Conservation (phyloP, 2,113 vertebrate genomes). For the Pelusios castaneus region DNA sequence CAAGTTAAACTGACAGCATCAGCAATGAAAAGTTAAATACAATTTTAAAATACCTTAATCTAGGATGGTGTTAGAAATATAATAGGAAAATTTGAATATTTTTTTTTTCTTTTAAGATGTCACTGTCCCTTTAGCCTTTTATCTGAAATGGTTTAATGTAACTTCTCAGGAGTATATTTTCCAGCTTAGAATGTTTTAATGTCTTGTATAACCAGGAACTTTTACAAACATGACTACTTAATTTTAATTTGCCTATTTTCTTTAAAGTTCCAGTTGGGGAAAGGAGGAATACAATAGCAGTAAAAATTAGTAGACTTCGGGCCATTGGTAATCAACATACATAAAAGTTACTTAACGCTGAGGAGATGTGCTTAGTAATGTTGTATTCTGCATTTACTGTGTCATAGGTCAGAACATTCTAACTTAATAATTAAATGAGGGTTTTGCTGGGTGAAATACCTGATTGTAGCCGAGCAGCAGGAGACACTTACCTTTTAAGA, state of each 20-base stretch:
- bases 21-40: background rate
- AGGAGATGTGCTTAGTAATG: background rate
- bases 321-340: background rate
- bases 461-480: background rate
- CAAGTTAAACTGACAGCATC: background rate
- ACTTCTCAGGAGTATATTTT: background rate
- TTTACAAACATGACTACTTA: background rate
- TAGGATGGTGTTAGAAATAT: background rate
- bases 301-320: constrained; percentile 5
- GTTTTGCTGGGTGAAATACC: background rate
- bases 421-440: background rate
- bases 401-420: constrained; percentile 7
- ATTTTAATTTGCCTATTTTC: background rate
- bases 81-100: too few relatives aligned
- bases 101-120: too few relatives aligned
- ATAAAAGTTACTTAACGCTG: background rate
- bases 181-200: background rate
- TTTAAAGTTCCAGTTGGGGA: background rate
- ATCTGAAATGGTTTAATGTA: background rate
- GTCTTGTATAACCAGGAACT: background rate
- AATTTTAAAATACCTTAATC: background rate
- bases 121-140: background rate
- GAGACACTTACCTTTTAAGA: background rate
- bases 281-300: background rate
- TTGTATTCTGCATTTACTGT: constrained; percentile 14